phyloP scores from a whole-genome alignment of 2,797 vertebrate species.

The Sebastes matsubarae region DNA sequence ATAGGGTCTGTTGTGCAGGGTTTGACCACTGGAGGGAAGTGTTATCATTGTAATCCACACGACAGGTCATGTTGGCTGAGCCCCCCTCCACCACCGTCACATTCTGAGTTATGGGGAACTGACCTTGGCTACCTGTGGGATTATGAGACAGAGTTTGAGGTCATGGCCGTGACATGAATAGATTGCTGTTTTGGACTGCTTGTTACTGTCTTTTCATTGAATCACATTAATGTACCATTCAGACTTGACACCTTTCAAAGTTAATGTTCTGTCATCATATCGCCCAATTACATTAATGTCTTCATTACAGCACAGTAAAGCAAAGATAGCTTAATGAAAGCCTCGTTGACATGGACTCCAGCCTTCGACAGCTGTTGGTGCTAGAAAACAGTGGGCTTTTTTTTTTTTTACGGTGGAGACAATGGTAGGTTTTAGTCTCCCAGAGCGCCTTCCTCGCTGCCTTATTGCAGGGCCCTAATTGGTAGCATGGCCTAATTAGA shows the following conservation, averaged over 20 bases:
- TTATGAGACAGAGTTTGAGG: conserved; percentile 52
- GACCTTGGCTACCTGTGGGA: conserved; percentile 82
- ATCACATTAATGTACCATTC: conserved; percentile 31
- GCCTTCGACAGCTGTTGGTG: conserved; percentile 41
- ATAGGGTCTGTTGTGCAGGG: conserved; percentile 99
- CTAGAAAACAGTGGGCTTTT: conserved; percentile 19
- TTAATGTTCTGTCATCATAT: conserved; percentile 24
- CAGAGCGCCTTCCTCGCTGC: conserved; percentile 51
- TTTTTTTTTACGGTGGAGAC: conserved; percentile 41
- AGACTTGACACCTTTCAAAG: conserved; percentile 33
- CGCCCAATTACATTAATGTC: conserved; percentile 19
- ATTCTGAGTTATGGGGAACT: conserved; percentile 97
- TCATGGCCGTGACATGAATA: conserved; percentile 40
- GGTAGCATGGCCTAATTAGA: conserved; percentile 83
- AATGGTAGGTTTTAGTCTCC: conserved; percentile 63
- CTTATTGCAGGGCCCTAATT: conserved; percentile 79
- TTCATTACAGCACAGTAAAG: conserved; percentile 32
- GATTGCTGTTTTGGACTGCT: conserved; percentile 5
- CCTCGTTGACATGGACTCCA: conserved; percentile 24
- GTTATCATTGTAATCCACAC: conserved; percentile 99
- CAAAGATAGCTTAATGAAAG: conserved; percentile 31
- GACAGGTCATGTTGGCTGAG: conserved; percentile 97
- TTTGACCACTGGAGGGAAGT: conserved; percentile 99
- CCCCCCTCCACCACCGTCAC: conserved; percentile 96
- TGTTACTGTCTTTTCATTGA: conserved; percentile 9